Evolutionary conservation across 1,140 invertebrate species (phyloP).

Genomic region (Dermatophagoides farinae): DNA sequence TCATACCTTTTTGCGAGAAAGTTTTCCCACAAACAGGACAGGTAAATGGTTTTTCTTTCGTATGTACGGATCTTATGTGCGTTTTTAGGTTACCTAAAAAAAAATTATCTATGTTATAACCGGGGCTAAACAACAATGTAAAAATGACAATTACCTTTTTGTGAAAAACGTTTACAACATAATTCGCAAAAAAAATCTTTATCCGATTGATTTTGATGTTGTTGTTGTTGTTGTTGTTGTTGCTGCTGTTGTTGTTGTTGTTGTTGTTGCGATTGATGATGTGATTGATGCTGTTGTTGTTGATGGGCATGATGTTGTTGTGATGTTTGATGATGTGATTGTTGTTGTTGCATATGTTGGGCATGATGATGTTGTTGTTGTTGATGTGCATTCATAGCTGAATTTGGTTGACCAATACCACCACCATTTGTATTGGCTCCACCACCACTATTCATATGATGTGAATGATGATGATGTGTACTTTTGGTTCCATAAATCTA

Average conservation of each 20-base stretch:
- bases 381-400: too few relatives aligned
- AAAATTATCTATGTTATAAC: neutral
- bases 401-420: too few relatives aligned
- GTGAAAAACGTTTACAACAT: constrained; percentile 30
- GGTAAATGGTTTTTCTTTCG: constrained; percentile 28
- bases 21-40: constrained; percentile 22
- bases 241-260: neutral
- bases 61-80: constrained; percentile 85
- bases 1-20: constrained; percentile 25
- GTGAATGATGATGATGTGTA: neutral
- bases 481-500: neutral
- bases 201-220: constrained; percentile 2
- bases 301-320: neutral
- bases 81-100: constrained; percentile 45
- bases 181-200: constrained; percentile 23
- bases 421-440: too few relatives aligned
- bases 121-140: neutral
- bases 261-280: neutral
- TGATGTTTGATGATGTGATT: neutral
- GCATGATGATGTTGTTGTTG: neutral
- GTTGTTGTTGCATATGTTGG: neutral
- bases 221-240: neutral
- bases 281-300: neutral
- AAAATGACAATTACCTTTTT: constrained; percentile 17
- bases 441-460: neutral